A percentile compares a stretch with the other conserved stretches of the same genome.
Conservation (phyloP, 2,113 vertebrate species). For the Chionis minor region DNA sequence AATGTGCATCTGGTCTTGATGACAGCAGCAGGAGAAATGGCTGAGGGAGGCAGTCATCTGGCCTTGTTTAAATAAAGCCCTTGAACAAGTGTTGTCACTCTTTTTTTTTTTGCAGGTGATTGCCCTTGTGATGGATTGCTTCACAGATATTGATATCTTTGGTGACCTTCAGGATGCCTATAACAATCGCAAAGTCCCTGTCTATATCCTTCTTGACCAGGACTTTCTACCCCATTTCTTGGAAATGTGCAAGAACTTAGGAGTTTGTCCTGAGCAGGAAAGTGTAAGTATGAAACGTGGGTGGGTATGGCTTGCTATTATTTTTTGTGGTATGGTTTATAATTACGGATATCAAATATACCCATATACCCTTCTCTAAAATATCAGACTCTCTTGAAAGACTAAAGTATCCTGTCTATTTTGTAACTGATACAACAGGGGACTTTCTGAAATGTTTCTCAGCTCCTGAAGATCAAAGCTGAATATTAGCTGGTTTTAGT, state of each 20-base stretch:
- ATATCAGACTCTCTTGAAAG: neutral
- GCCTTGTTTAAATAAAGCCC: neutral
- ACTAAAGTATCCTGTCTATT: neutral
- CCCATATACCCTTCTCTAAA: neutral
- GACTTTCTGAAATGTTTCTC: neutral
- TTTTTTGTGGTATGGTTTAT: neutral
- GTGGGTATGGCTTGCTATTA: neutral
- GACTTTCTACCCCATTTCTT: slow-evolving; percentile 82
- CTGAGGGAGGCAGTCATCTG: neutral
- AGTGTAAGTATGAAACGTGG: slow-evolving; percentile 69
- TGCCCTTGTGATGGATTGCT: slow-evolving; percentile 93
- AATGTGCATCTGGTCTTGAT: neutral
- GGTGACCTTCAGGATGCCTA: slow-evolving; percentile 90
- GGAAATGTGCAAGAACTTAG: slow-evolving; percentile 89
- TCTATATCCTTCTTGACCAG: slow-evolving; percentile 94
- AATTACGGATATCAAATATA: neutral
- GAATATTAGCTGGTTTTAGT: neutral
- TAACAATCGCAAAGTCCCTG: slow-evolving; percentile 79
- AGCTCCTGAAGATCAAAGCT: neutral
- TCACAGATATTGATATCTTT: slow-evolving; percentile 95
- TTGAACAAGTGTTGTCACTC: neutral
- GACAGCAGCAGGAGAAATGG: neutral
- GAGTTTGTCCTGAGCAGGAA: slow-evolving; percentile 84
- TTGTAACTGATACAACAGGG: neutral
- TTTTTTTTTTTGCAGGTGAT: slow-evolving; percentile 83